A percentile compares a stretch with the other conserved stretches of the same genome.
Evolutionary conservation across 2,888 invertebrate genomes (phyloP).

Genomic region (Cephonodes hylas): DNA sequence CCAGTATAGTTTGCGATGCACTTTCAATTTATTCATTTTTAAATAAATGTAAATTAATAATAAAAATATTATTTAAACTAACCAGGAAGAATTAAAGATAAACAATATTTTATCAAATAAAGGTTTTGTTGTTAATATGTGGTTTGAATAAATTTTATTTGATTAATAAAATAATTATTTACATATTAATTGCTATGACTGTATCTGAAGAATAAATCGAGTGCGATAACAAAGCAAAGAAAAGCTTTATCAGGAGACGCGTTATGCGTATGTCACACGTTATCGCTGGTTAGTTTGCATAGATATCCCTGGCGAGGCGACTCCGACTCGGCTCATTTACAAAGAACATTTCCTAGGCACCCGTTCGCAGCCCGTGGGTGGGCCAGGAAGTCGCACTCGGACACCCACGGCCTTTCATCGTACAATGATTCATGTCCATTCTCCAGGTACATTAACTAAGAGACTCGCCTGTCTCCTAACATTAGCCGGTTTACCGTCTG

Average conservation of each 20-base stretch:
- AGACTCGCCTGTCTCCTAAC: constrained; percentile 35
- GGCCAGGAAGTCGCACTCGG: constrained; percentile 65
- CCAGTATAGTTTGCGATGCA: too few species aligned
- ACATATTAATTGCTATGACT: background rate
- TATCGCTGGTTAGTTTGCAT: constrained; percentile 4
- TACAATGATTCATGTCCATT: constrained; percentile 62
- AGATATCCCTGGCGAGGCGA: background rate
- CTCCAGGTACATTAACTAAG: constrained; percentile 39
- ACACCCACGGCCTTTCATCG: constrained; percentile 74
- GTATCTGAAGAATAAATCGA: background rate
- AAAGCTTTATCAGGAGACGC: background rate
- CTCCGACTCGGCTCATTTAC: background rate
- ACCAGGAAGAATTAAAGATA: too few species aligned
- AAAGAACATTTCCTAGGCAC: constrained; percentile 15
- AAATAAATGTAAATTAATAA: too few species aligned
- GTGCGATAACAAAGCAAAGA: background rate
- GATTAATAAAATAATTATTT: background rate
- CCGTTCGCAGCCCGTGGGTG: constrained; percentile 54
- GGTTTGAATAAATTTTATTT: too few species aligned
- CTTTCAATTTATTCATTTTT: too few species aligned
- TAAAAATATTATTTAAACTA: too few species aligned
- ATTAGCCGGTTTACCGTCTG: constrained; percentile 45
- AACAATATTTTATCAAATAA: too few species aligned
- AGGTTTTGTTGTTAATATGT: too few species aligned
- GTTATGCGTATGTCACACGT: background rate